Conservation (phyloP, 2,888 invertebrate genomes). For the Drosophila pegasa region DNA sequence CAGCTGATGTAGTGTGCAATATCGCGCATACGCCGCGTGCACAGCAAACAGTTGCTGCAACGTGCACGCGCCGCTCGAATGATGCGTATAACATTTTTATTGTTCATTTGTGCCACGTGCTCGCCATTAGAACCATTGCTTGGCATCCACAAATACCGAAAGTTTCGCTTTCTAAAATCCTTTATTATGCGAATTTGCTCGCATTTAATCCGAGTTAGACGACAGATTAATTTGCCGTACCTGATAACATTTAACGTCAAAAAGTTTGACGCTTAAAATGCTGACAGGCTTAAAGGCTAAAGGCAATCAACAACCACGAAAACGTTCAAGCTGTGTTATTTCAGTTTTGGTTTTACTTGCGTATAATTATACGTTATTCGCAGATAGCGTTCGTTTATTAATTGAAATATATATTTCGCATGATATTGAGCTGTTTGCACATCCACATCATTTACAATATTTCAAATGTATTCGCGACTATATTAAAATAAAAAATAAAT, state of each 20-base stretch:
- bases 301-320: not conserved
- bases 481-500: not conserved
- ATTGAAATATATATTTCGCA: conserved; percentile 1
- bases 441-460: not conserved
- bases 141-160: conserved; percentile 9
- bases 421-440: not conserved
- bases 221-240: conserved; percentile 30
- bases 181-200: conserved; percentile 7
- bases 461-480: not conserved
- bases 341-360: not conserved
- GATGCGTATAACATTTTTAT: conserved; percentile 53
- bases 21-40: conserved; percentile 67
- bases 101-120: conserved; percentile 51
- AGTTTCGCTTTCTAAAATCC: conserved; percentile 5
- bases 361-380: not conserved
- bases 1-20: conserved; percentile 52
- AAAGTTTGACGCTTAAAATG: conserved; percentile 25
- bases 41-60: conserved; percentile 52
- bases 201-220: conserved; percentile 28
- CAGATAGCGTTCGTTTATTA: not conserved
- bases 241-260: conserved; percentile 35
- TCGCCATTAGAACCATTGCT: conserved; percentile 51
- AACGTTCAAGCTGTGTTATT: not conserved
- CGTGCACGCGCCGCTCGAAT: conserved; percentile 22
- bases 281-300: not conserved